Conservation (phyloP, 2,888 invertebrate genomes). For the Drosophila mimetica region DNA sequence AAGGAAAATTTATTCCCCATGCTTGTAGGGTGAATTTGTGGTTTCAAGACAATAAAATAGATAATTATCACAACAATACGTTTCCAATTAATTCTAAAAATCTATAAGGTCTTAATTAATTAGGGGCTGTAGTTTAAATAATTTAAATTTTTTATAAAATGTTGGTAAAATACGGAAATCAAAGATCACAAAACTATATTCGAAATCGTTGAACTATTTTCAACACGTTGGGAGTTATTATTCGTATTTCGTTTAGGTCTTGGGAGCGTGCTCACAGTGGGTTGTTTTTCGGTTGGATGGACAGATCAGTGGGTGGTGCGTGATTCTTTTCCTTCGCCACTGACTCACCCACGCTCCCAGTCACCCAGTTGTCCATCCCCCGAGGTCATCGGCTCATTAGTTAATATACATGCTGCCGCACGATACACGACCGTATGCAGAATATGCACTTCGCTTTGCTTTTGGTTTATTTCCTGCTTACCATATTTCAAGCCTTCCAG, state of each 20-base stretch:
- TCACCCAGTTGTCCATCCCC: slow-evolving; percentile 31
- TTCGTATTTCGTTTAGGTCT: neutral
- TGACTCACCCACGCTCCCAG: slow-evolving; percentile 1
- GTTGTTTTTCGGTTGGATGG: slow-evolving; percentile 8
- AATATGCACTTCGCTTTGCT: slow-evolving; percentile 45
- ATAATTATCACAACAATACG: too few species aligned
- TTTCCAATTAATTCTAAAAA: too few species aligned
- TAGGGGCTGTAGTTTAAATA: too few species aligned
- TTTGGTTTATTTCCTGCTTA: slow-evolving; percentile 25
- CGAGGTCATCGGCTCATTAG: slow-evolving; percentile 73
- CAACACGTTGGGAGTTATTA: neutral
- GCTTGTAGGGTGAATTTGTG: neutral
- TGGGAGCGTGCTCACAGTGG: slow-evolving; percentile 26
- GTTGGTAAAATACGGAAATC: too few species aligned
- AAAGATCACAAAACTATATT: too few species aligned
- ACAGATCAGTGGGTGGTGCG: slow-evolving; percentile 22
- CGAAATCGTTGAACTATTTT: too few species aligned
- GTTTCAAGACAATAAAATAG: neutral
- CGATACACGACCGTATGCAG: slow-evolving; percentile 36
- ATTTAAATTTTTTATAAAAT: too few species aligned
- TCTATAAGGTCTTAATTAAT: too few species aligned
- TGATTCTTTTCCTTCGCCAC: slow-evolving; percentile 45
- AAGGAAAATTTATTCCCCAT: neutral
- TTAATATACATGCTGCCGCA: slow-evolving; percentile 50
- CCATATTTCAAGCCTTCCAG: slow-evolving; percentile 22